These are phyloP conservation scores for Meteorus cinctellus DNA, from an alignment of 2,888 invertebrate species.

Conservation along the genomic window DNA sequence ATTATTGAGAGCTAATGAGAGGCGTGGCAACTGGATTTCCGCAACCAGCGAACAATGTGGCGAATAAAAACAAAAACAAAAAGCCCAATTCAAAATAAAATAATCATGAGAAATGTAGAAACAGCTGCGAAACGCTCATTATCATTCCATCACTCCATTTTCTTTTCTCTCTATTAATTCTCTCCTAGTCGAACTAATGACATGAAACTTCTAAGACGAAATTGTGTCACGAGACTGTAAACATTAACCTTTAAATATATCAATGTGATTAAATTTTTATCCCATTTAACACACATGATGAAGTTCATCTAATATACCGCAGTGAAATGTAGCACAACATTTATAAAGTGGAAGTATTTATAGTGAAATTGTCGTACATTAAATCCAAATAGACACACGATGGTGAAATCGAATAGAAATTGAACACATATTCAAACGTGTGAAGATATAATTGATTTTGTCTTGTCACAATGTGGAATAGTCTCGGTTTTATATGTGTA, in stretches of 20 bases:
- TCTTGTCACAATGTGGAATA: slow-evolving; percentile 45
- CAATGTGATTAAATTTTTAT: slow-evolving; percentile 1
- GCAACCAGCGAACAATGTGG: not conserved
- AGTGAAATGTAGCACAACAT: slow-evolving; percentile 2
- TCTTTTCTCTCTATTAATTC: not conserved
- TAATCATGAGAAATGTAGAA: not conserved
- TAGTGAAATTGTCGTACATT: slow-evolving; percentile 38
- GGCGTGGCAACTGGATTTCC: slow-evolving; percentile 33
- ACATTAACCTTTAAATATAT: slow-evolving; percentile 11
- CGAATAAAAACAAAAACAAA: slow-evolving; percentile 39
- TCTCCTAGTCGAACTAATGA: not conserved
- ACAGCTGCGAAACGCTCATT: not conserved
- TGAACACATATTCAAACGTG: slow-evolving; percentile 55
- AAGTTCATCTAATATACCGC: not conserved
- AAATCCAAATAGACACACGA: slow-evolving; percentile 39
- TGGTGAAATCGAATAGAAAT: slow-evolving; percentile 59
- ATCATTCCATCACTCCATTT: not conserved
- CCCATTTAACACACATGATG: not conserved
- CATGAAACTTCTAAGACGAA: slow-evolving; percentile 9
- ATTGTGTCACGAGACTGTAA: not conserved
- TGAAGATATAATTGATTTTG: slow-evolving; percentile 58
- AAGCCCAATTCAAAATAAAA: slow-evolving; percentile 31
- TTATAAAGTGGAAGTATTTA: not conserved
- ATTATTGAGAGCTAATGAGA: slow-evolving; percentile 52
- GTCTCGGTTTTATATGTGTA: slow-evolving; percentile 30